Conservation (phyloP, 2,888 invertebrate genomes). For the Luffia ferchaultella region DNA sequence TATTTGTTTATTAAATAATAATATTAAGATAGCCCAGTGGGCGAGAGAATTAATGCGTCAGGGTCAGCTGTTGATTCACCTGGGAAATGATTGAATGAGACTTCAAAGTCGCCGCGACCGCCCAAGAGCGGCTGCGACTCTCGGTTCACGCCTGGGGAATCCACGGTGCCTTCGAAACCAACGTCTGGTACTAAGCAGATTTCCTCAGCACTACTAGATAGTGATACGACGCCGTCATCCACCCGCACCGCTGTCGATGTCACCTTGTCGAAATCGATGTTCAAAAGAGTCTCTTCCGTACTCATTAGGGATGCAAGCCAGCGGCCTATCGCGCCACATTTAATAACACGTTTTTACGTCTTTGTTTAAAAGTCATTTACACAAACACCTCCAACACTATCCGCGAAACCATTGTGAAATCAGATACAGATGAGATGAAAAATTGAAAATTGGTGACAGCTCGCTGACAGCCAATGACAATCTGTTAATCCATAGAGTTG, state of each 20-base stretch:
- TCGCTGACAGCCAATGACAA: not conserved
- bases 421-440: conserved; percentile 30
- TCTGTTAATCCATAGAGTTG: too few relatives aligned
- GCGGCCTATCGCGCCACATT: conserved; percentile 51
- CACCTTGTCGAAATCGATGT: conserved; percentile 69
- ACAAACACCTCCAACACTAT: conserved; percentile 43
- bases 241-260: conserved; percentile 47
- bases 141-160: conserved; percentile 83
- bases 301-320: conserved; percentile 58
- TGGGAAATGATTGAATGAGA: conserved; percentile 87
- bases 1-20: too few relatives aligned
- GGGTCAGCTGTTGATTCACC: conserved; percentile 59
- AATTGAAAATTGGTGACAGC: conserved; percentile 1
- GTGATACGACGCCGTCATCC: conserved; percentile 67
- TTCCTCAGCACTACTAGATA: conserved; percentile 71
- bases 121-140: conserved; percentile 95
- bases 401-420: conserved; percentile 27
- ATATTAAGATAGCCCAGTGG: too few relatives aligned
- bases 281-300: conserved; percentile 70
- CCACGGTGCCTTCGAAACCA: conserved; percentile 83
- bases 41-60: too few relatives aligned
- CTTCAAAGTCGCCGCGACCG: conserved; percentile 77
- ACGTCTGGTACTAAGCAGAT: conserved; percentile 84
- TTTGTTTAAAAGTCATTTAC: conserved; percentile 63
- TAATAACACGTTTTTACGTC: conserved; percentile 55